Evolutionary conservation across 2,888 invertebrate genomes (phyloP).

Genomic region (Cryptus viduatorius): DNA sequence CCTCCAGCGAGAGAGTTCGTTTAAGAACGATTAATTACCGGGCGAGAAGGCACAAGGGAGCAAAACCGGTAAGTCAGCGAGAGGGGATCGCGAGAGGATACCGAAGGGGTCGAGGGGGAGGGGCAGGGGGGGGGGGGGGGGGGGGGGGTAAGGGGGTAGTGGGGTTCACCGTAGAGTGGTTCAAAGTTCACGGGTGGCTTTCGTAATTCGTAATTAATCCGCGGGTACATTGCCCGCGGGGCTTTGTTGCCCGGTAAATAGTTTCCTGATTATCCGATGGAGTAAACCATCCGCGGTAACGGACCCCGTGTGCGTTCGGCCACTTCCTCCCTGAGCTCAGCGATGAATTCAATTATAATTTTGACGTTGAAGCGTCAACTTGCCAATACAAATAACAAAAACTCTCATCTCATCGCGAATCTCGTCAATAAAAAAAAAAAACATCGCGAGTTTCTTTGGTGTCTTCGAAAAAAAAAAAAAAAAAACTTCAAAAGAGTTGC

Average conservation of each 20-base stretch:
- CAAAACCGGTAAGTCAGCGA: not conserved
- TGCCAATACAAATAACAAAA: not conserved
- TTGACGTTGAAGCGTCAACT: conserved; percentile 20
- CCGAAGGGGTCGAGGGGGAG: not conserved
- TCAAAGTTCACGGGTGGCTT: conserved; percentile 58
- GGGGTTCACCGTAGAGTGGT: not conserved
- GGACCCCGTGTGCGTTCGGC: conserved; percentile 7
- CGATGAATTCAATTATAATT: conserved; percentile 42
- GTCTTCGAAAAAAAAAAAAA: not conserved
- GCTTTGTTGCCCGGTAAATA: conserved; percentile 65
- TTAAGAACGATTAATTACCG: conserved; percentile 66
- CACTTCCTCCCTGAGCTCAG: not conserved
- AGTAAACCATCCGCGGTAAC: conserved; percentile 23
- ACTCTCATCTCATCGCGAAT: not conserved
- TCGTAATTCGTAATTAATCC: conserved; percentile 70
- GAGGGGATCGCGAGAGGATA: not conserved
- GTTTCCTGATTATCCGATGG: conserved; percentile 63
- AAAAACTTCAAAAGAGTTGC: conserved; percentile 3
- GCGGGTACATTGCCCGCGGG: conserved; percentile 42
- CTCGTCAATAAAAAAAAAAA: not conserved
- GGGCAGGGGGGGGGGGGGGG: not conserved
- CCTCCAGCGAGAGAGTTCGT: conserved; percentile 50
- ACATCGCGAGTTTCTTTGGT: not conserved
- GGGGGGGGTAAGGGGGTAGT: not conserved
- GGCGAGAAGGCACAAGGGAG: conserved; percentile 14